A percentile compares a stretch with the other conserved stretches of the same genome.
Evolutionary conservation across 2,888 invertebrate genomes (phyloP).

Genomic region (Ashinkailepas kermadecensis): DNA sequence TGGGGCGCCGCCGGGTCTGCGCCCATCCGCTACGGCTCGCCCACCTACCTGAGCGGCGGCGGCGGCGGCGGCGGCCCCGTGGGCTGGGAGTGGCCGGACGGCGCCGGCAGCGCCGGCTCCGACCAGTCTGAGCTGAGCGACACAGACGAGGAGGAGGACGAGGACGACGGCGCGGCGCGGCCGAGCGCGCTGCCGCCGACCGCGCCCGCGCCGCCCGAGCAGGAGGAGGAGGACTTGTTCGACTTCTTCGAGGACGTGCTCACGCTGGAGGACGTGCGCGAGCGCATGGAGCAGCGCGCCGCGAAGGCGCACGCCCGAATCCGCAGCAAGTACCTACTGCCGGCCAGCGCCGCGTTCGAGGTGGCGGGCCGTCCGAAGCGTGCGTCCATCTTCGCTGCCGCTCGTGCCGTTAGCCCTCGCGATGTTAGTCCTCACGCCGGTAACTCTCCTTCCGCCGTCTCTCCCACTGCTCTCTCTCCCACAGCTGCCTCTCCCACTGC

Average conservation of each 20-base stretch:
- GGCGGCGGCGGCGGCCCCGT: slow-evolving; percentile 23
- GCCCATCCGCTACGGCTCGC: slow-evolving; percentile 51
- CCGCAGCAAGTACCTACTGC: background rate
- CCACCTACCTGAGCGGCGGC: slow-evolving; percentile 39
- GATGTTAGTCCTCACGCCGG: too few species aligned
- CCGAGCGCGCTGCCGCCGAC: slow-evolving; percentile 32
- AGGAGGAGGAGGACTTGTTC: slow-evolving; percentile 31
- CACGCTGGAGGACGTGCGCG: slow-evolving; percentile 24
- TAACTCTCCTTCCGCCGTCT: too few species aligned
- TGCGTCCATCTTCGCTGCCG: too few species aligned
- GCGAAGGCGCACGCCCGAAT: background rate
- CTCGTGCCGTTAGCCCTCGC: background rate
- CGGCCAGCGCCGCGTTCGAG: background rate
- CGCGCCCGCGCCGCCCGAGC: slow-evolving; percentile 32
- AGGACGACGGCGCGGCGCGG: slow-evolving; percentile 31
- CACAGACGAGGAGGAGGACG: slow-evolving; percentile 35
- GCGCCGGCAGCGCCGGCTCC: slow-evolving; percentile 38
- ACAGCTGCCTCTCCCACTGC: too few species aligned
- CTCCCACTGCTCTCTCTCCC: too few species aligned
- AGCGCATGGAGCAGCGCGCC: slow-evolving; percentile 27
- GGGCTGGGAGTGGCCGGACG: slow-evolving; percentile 35
- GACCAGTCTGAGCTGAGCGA: slow-evolving; percentile 29
- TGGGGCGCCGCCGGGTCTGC: slow-evolving; percentile 41
- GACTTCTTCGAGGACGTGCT: background rate
- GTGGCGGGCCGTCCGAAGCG: too few species aligned